Base-by-base conservation (phyloP, 2,888 invertebrate species). In the Mythimna lalbum region DNA sequence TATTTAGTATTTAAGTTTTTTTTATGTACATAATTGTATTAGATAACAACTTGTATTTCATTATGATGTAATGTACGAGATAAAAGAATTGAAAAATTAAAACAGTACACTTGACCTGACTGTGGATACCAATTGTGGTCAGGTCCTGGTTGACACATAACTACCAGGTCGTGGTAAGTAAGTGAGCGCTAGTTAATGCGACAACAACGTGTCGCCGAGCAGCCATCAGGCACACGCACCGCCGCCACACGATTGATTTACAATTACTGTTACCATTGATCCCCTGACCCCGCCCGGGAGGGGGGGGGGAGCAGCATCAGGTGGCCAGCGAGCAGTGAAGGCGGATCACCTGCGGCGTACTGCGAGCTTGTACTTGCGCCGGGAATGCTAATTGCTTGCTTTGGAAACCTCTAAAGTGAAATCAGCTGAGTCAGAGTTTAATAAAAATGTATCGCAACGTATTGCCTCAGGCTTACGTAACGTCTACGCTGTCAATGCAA, bases 241-340 rank as follows among this genome's bases (percentile, higher is more conserved):
- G 31, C 50, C 31, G 52, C 14, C 39, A 60, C 43, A 36, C 60
- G 69, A 75, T 63, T 76, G 77, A 69, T 69, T 75, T 47, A 76
- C 70, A 63, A 74, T 62, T 59, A 62, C 47, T 68, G 53, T 62
- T 23, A 39, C 39, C 43, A 21, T 33, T 63, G 62, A 27, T n/a
- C 10, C 9, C n/a, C 4, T 56, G 56, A n/a, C 5, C 17, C 4
- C 21, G 12, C 6, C 9, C 7, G 4, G 4, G n/a, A n/a, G 0
- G 33, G 12, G 21, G 61, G 21, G 6, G 0, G 12, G 39, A n/a
- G 19, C n/a, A 21, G 59, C 27, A 63, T 59, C 63, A 63, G 53
- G 55, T 70, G 60, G 60, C n/a, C 70, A 39, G 36, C 53, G 10
- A 49, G 60, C 60, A 67, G 33, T 61, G 43, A 60, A 19, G 33